Evolutionary conservation across 2,888 invertebrate genomes (phyloP).

Genomic region (Platycheirus albimanus): DNA sequence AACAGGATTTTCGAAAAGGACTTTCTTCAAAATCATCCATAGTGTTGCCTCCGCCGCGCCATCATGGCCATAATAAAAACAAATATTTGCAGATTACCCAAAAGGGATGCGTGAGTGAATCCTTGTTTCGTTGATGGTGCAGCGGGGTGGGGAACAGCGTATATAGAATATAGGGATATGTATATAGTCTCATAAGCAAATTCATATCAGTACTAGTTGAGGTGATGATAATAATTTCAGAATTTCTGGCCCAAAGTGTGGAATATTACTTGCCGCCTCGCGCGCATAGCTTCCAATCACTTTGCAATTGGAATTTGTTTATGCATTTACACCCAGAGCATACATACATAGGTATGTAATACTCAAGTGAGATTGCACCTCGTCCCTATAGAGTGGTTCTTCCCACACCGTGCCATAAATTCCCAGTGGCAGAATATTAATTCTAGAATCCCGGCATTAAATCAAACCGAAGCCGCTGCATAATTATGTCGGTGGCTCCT

Average conservation of each 20-base stretch:
- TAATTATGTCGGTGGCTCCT: slow-evolving; percentile 70
- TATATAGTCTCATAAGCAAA: not conserved
- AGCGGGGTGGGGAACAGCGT: too few species aligned
- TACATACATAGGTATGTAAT: not conserved
- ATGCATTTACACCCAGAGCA: not conserved
- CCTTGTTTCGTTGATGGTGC: not conserved
- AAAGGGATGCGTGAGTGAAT: slow-evolving; percentile 27
- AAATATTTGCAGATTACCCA: slow-evolving; percentile 52
- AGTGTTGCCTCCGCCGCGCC: too few species aligned
- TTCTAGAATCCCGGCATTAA: slow-evolving; percentile 71
- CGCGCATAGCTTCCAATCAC: slow-evolving; percentile 60
- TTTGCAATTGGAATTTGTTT: slow-evolving; percentile 58
- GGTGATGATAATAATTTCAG: slow-evolving; percentile 25
- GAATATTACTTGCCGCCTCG: slow-evolving; percentile 64
- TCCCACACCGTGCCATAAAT: slow-evolving; percentile 55
- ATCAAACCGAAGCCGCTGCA: slow-evolving; percentile 74
- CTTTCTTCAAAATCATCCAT: slow-evolving; percentile 2
- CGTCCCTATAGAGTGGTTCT: slow-evolving; percentile 14
- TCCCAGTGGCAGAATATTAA: slow-evolving; percentile 73
- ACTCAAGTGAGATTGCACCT: not conserved
- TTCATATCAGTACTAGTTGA: not conserved
- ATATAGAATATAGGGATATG: too few species aligned
- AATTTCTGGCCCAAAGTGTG: slow-evolving; percentile 61
- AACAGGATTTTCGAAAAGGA: not conserved
- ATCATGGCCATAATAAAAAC: slow-evolving; percentile 30